These are phyloP conservation scores for Taphrorychus bicolor DNA, from an alignment of 2,888 invertebrate species.

Conservation along the genomic window DNA sequence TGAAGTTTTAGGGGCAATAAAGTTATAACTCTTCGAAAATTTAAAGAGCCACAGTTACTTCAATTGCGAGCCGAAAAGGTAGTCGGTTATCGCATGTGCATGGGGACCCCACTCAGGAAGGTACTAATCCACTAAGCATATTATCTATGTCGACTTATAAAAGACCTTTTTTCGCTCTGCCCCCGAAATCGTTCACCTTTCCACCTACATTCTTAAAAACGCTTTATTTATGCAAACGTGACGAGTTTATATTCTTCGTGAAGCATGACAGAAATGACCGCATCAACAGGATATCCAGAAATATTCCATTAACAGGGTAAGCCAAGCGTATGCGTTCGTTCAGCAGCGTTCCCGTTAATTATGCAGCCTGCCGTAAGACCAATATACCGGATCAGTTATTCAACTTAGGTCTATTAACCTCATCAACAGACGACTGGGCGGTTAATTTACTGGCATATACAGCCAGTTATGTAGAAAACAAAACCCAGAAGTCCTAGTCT, in stretches of 20 bases:
- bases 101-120: neutral
- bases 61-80: no score
- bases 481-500: no score
- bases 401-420: slow-evolving; percentile 22
- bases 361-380: slow-evolving; percentile 10
- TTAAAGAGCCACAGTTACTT: neutral
- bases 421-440: no score
- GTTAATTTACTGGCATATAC: slow-evolving; percentile 12
- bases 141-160: no score
- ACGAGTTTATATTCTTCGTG: neutral
- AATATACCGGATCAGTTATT: slow-evolving; percentile 10
- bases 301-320: slow-evolving; percentile 4
- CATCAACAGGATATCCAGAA: slow-evolving; percentile 5
- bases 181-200: no score
- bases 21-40: neutral
- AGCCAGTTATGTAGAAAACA: neutral
- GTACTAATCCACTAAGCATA: neutral
- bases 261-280: neutral
- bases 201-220: neutral
- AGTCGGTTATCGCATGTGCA: no score
- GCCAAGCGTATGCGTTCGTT: slow-evolving; percentile 7
- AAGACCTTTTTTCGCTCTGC: neutral
- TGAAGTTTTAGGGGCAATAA: neutral
- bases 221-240: no score
- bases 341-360: slow-evolving; percentile 3